Conservation (phyloP, 2,888 invertebrate species). For the Margaritifera margaritifera region DNA sequence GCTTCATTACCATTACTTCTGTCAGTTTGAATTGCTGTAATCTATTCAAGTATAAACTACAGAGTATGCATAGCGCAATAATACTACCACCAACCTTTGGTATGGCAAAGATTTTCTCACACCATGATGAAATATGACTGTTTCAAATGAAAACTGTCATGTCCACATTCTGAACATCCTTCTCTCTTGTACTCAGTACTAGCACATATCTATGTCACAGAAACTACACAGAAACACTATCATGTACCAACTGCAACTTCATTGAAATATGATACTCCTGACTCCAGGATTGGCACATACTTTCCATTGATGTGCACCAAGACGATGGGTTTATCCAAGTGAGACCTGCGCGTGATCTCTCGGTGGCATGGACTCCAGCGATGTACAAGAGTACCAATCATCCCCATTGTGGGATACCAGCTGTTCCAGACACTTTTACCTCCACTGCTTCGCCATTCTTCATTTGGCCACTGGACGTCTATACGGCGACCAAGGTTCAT, state of each 20-base stretch:
- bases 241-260: conserved; percentile 53
- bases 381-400: conserved; percentile 93
- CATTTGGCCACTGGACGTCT: conserved; percentile 96
- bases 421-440: conserved; percentile 91
- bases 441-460: conserved; percentile 88
- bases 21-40: no score
- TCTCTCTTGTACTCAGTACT: no score
- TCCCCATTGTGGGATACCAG: conserved; percentile 91
- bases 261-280: conserved; percentile 78
- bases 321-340: conserved; percentile 92
- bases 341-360: conserved; percentile 89
- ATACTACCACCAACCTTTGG: no score
- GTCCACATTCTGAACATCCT: no score
- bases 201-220: no score
- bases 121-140: no score
- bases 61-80: no score
- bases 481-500: conserved; percentile 91
- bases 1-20: no score
- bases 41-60: no score
- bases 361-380: conserved; percentile 95
- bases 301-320: conserved; percentile 94
- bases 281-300: conserved; percentile 93
- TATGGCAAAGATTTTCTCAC: no score
- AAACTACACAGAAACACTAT: no score
- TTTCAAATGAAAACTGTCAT: no score